Evolutionary conservation across 2,888 invertebrate species (phyloP).

Genomic region (Chaetogeoica ovagalla): DNA sequence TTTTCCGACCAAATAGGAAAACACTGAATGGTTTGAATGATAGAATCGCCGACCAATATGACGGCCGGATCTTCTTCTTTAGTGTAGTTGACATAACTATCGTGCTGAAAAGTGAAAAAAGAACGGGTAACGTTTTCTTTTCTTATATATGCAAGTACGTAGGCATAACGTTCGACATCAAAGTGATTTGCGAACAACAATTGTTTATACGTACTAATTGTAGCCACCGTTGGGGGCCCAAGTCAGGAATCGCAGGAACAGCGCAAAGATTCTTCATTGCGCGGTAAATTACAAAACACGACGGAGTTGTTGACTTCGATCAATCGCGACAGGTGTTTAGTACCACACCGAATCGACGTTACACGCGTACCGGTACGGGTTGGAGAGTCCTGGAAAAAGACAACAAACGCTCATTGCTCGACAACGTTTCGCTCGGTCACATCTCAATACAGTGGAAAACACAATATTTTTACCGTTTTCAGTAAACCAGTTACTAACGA

Average conservation of each 20-base stretch:
- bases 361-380: too few relatives aligned
- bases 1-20: conserved; percentile 86
- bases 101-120: conserved; percentile 68
- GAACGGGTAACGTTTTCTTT: neutral
- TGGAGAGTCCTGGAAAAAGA: too few relatives aligned
- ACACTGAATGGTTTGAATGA: conserved; percentile 79
- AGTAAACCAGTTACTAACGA: too few relatives aligned
- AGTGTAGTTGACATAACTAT: conserved; percentile 79
- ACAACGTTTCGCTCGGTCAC: too few relatives aligned
- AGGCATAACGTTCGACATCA: neutral
- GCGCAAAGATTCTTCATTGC: conserved; percentile 12
- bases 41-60: conserved; percentile 86
- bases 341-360: too few relatives aligned
- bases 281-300: too few relatives aligned
- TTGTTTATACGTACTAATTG: neutral
- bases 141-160: too few relatives aligned
- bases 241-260: neutral
- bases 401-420: too few relatives aligned
- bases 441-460: too few relatives aligned
- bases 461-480: too few relatives aligned
- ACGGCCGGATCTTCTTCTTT: conserved; percentile 90
- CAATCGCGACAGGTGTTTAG: too few relatives aligned
- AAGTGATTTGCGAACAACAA: neutral
- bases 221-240: neutral
- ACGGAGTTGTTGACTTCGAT: too few relatives aligned